Evolutionary conservation across 2,888 invertebrate species (phyloP), one percentile per base, ranked within the genome.

Genomic region (Ametastegia equiseti): DNA sequence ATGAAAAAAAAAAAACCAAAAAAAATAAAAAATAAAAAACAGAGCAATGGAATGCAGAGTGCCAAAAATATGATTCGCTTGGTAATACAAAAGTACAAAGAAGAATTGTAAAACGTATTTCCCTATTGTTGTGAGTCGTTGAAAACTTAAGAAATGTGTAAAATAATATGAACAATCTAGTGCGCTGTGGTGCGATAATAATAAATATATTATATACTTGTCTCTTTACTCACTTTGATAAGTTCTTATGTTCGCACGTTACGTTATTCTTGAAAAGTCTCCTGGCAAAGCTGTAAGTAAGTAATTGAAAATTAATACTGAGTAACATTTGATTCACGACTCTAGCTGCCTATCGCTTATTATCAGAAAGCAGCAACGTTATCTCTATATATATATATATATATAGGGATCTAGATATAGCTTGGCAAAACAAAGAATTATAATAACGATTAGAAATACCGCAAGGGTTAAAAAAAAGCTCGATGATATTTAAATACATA

Each of bases 211-310:
- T 47, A 42, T 5, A 39, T 50, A 23, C n/a, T n/a, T 45, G n/a
- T 11, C 9, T 27, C 6, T 63, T 60, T 42, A 78, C 78, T 78
- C 60, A 78, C 78, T 63, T 42, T 78, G 78, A 50, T 78, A 78
- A 78, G 57, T 78, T 75, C 75, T 75, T 63, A 57, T 42, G 42
- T 60, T 78, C 60, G 27, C 57, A 36, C 60, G 30, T 78, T 19
- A 78, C 42, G 30, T 78, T 19, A 78, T 27, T 60, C 78, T 78
- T 63, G 60, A 13, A 15, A 60, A 78, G 60, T 45, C 42, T 23
- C n/a, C 39, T 60, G 42, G 33, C 42, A 63, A 57, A 78, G 63
- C 78, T 78, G 78, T 54, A 78, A 78, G 78, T 54, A 78, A 78
- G 63, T 27, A 78, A 57, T 54, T 54, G 30, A n/a, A 45, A 78